These are phyloP conservation scores for Eptesicus fuscus DNA, from an alignment of 2,113 vertebrate species.

Conservation along the genomic window DNA sequence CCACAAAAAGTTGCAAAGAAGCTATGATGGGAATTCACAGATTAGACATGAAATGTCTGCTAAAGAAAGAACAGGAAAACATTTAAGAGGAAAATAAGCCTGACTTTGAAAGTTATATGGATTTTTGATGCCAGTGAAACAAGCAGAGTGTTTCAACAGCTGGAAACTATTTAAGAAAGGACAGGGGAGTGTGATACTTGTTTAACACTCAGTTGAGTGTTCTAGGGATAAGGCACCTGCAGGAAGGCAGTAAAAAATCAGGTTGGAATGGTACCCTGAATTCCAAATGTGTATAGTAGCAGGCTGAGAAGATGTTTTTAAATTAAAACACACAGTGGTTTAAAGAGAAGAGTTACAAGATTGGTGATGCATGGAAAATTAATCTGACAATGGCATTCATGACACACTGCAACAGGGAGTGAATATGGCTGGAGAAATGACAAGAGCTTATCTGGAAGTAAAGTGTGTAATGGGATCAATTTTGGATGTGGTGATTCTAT, in stretches of 20 bases:
- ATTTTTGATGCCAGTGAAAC: neutral
- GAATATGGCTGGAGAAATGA: neutral
- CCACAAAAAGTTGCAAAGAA: neutral
- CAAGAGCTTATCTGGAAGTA: neutral
- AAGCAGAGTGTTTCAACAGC: neutral
- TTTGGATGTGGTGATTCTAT: neutral
- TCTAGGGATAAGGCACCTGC: neutral
- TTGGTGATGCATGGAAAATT: neutral
- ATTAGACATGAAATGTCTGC: neutral
- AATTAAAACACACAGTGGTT: neutral
- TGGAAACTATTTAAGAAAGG: neutral
- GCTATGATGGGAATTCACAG: neutral
- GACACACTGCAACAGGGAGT: neutral
- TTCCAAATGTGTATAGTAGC: neutral
- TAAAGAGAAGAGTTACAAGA: neutral
- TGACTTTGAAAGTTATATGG: neutral
- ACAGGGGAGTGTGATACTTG: neutral
- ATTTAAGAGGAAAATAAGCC: neutral
- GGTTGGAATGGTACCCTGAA: neutral
- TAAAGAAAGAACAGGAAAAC: neutral
- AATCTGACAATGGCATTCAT: neutral
- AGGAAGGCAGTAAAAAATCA: neutral
- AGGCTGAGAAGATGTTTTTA: neutral
- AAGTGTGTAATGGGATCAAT: neutral
- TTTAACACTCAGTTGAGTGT: neutral